Percentiles rank a stretch among this genome's conserved stretches.
These are phyloP conservation scores for Chionodraco myersi DNA, from an alignment of 2,113 vertebrate species.

Conservation along the genomic window DNA sequence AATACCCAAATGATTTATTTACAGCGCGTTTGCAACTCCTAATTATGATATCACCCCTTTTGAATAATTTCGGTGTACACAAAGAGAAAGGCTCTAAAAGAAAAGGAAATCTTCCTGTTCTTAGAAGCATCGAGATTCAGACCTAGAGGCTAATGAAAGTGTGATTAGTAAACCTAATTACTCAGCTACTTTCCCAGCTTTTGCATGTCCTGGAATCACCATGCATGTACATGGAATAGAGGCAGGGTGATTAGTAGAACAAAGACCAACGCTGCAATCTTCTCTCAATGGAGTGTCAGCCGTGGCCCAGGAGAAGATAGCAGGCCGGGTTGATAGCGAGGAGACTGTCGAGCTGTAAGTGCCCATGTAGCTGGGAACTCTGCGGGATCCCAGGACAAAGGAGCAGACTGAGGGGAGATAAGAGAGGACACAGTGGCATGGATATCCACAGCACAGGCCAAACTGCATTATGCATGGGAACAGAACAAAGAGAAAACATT, in stretches of 20 bases:
- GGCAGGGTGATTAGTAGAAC: slow-evolving; percentile 71
- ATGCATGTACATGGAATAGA: slow-evolving; percentile 67
- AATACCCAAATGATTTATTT: slow-evolving; percentile 73
- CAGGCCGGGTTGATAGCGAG: slow-evolving; percentile 33
- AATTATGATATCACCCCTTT: slow-evolving; percentile 67
- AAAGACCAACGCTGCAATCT: slow-evolving; percentile 73
- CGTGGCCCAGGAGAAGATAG: slow-evolving; percentile 55
- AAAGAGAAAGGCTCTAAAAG: slow-evolving; percentile 36
- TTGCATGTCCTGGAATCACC: slow-evolving; percentile 50
- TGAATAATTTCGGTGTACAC: slow-evolving; percentile 42
- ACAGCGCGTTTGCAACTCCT: slow-evolving; percentile 38
- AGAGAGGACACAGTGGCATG: slow-evolving; percentile 26
- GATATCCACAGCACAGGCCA: slow-evolving; percentile 3
- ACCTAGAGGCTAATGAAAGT: slow-evolving; percentile 69
- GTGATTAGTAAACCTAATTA: slow-evolving; percentile 83
- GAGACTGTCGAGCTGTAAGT: slow-evolving; percentile 26
- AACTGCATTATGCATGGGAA: slow-evolving; percentile 26
- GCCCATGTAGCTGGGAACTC: slow-evolving; percentile 36
- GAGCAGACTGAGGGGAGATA: slow-evolving; percentile 44
- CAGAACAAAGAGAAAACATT: slow-evolving; percentile 48
- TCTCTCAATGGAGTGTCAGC: slow-evolving; percentile 58
- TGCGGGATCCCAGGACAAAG: slow-evolving; percentile 55
- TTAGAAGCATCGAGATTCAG: slow-evolving; percentile 26
- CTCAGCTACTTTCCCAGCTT: slow-evolving; percentile 58
- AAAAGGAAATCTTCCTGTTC: slow-evolving; percentile 26